Evolutionary conservation across 2,888 invertebrate species (phyloP).

Genomic region (Melolontha melolontha): DNA sequence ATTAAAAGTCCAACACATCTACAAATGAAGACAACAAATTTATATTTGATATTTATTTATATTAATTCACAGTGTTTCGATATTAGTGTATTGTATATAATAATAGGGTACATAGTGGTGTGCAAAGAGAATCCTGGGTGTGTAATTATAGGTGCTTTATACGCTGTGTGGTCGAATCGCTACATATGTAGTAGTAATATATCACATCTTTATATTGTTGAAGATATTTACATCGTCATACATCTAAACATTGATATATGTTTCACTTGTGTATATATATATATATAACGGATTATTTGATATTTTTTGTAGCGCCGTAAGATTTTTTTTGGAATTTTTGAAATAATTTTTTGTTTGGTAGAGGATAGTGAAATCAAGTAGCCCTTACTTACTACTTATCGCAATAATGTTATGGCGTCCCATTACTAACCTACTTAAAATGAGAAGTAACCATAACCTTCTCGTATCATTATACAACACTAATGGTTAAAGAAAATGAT

Average conservation of each 20-base stretch:
- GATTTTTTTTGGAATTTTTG: constrained; percentile 5
- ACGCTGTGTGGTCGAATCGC: constrained; percentile 60
- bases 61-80: constrained; percentile 65
- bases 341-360: background rate
- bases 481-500: constrained; percentile 61
- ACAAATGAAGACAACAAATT: constrained; percentile 59
- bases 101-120: constrained; percentile 61
- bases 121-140: constrained; percentile 60
- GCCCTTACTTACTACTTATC: constrained; percentile 54
- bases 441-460: constrained; percentile 60
- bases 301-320: background rate
- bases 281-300: constrained; percentile 6
- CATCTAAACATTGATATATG: constrained; percentile 8
- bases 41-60: constrained; percentile 64
- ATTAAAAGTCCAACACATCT: constrained; percentile 23
- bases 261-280: constrained; percentile 1
- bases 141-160: constrained; percentile 52
- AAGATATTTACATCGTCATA: constrained; percentile 28
- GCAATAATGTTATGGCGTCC: constrained; percentile 50
- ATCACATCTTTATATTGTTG: constrained; percentile 63
- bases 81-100: constrained; percentile 63
- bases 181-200: constrained; percentile 53
- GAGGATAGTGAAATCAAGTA: constrained; percentile 52
- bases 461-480: constrained; percentile 61
- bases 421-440: constrained; percentile 56